Conservation (phyloP, 2,113 vertebrate genomes). For the Greenwoodochromis staneri region DNA sequence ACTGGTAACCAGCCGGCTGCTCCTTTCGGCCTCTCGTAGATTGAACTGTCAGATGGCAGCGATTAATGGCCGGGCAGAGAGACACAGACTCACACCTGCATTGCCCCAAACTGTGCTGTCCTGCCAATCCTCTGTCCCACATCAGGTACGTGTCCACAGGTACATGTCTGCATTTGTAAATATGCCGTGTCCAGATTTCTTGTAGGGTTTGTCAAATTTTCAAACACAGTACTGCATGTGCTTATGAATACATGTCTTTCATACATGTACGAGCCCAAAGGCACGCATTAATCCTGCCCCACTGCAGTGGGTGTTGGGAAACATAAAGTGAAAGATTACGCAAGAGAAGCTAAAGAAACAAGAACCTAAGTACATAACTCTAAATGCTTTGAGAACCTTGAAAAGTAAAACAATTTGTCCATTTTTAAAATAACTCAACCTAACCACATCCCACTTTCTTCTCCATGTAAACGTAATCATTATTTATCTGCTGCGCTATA, state of each 20-base stretch:
- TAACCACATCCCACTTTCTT: constrained; percentile 2
- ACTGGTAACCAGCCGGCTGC: constrained; percentile 77
- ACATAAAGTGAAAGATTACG: not conserved
- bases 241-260: not conserved
- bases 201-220: not conserved
- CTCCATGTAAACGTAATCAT: not conserved
- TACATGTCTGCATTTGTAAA: not conserved
- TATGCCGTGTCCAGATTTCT: not conserved
- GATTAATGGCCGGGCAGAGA: constrained; percentile 96
- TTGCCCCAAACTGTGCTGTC: constrained; percentile 28
- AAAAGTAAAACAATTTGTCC: not conserved
- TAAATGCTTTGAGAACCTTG: not conserved
- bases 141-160: not conserved
- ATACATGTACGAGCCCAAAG: not conserved
- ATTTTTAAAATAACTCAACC: not conserved
- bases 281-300: not conserved
- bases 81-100: constrained; percentile 85
- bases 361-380: not conserved
- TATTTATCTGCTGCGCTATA: constrained; percentile 11
- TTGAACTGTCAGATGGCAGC: constrained; percentile 99
- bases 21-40: constrained; percentile 78
- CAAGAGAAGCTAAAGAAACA: not conserved
- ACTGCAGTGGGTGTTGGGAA: constrained; percentile 1
- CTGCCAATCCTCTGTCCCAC: not conserved
- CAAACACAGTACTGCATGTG: not conserved